Base-by-base conservation (phyloP, 2,888 invertebrate species). In the Mesorhabditis belari region DNA sequence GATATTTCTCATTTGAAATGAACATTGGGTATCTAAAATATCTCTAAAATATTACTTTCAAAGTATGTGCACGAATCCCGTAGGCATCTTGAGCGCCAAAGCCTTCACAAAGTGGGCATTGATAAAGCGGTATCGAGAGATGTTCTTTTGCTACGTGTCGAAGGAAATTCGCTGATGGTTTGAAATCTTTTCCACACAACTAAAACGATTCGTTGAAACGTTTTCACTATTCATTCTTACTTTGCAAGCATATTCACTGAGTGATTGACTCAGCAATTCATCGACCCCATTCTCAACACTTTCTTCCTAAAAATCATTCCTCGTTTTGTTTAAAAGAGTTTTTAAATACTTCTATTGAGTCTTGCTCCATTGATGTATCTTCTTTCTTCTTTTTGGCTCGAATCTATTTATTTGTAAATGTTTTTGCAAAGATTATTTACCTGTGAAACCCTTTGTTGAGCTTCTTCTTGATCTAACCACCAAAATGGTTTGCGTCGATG, bases 61-160 rank as follows among this genome's bases (percentile, higher is more conserved):
- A 49, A 53, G 71, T 65, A 55, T 73, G 73, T 5, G 70, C 60
- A 52, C 69, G 61, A 49, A 73, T 64, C 50, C 69, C 72, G 49
- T 64, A 73, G 12, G 67, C 64, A 57, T 69, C 71, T 5, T 70
- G 66, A 2, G 61, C 65, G 26, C 63, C 62, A 49, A 65, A 64
- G 62, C 57, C 73, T 58, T 66, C 71, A 64, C 66, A 73, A 3
- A 71, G 65, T 54, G 64, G 69, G 61, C 69, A 74, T 62, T 65
- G 67, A 64, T 64, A 71, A 52, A 73, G 67, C 58, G 69, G 66
- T 26, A 64, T 80, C 71, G 63, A 77, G 77, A 71, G 74, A 71
- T 61, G 80, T 57, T 70, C 73, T 57, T 69, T 73, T 60, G 73
- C 73, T 44, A 73, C 73, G 61, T 73, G 73, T 6, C 71, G 61